Conservation (phyloP, 2,888 invertebrate species). For the Drosophila monieri region DNA sequence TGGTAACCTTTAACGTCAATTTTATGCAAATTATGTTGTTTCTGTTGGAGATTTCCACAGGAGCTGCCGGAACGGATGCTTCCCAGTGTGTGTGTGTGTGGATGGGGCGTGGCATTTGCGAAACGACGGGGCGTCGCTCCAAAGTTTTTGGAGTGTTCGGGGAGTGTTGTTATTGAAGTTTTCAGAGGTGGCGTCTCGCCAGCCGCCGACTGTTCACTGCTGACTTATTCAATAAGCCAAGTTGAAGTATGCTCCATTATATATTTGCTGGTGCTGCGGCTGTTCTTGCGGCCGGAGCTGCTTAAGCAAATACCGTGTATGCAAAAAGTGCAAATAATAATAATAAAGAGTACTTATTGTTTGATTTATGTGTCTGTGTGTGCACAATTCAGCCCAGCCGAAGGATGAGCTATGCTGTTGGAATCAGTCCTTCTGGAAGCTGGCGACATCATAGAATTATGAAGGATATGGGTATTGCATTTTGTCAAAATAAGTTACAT, state of each 20-base stretch:
- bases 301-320: conserved; percentile 78
- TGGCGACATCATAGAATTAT: not conserved
- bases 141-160: conserved; percentile 57
- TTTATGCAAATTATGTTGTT: conserved; percentile 84
- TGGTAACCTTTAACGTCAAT: conserved; percentile 84
- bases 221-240: conserved; percentile 84
- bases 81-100: conserved; percentile 6
- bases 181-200: conserved; percentile 54
- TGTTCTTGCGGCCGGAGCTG: conserved; percentile 51
- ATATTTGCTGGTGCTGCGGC: conserved; percentile 48
- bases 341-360: conserved; percentile 84
- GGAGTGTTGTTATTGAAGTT: conserved; percentile 77
- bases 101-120: conserved; percentile 59
- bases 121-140: conserved; percentile 71
- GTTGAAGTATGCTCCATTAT: conserved; percentile 74
- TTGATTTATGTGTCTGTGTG: conserved; percentile 84
- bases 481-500: not conserved
- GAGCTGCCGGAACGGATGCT: conserved; percentile 15
- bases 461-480: conserved; percentile 1
- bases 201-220: conserved; percentile 40
- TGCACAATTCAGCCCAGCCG: conserved; percentile 63
- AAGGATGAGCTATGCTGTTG: conserved; percentile 33
- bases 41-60: conserved; percentile 50
- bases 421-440: not conserved
- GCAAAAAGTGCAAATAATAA: conserved; percentile 83